Evolutionary conservation across 1,140 invertebrate genomes (phyloP).

Genomic region (Megalonaias nervosa): DNA sequence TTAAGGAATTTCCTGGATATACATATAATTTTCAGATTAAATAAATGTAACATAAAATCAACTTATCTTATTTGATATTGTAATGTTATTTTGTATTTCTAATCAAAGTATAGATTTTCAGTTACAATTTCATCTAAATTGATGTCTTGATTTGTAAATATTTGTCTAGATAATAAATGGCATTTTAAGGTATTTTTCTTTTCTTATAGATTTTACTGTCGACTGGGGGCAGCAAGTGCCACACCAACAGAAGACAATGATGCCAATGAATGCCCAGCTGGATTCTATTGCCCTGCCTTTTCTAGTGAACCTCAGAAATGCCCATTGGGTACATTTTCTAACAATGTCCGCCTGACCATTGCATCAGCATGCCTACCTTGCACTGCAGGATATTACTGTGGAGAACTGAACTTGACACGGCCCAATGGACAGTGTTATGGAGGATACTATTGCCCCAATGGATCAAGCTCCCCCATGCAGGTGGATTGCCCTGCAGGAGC

Average conservation of each 20-base stretch:
- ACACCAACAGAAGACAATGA: constrained; percentile 60
- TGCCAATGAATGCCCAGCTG: constrained; percentile 63
- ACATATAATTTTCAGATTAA: too few relatives aligned
- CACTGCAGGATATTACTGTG: constrained; percentile 62
- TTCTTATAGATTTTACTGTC: constrained; percentile 61
- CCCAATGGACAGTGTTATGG: constrained; percentile 53
- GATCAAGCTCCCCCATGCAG: constrained; percentile 41
- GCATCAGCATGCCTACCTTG: constrained; percentile 57
- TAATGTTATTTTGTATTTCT: too few relatives aligned
- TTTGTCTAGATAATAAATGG: background rate
- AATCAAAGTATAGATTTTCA: too few relatives aligned
- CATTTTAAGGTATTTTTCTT: constrained; percentile 2
- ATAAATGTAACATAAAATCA: too few relatives aligned
- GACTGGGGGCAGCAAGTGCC: constrained; percentile 55
- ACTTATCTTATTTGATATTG: too few relatives aligned
- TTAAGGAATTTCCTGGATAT: too few relatives aligned
- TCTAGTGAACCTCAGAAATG: constrained; percentile 62
- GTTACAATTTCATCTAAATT: too few relatives aligned
- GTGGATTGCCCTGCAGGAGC: constrained; percentile 54
- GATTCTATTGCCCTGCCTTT: constrained; percentile 58
- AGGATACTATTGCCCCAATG: constrained; percentile 62
- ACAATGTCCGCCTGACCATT: constrained; percentile 45
- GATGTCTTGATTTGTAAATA: background rate
- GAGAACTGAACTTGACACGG: constrained; percentile 46
- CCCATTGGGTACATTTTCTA: constrained; percentile 62